Evolutionary conservation across 2,797 vertebrate species (phyloP).

Genomic region (Leptatherina wallacei): DNA sequence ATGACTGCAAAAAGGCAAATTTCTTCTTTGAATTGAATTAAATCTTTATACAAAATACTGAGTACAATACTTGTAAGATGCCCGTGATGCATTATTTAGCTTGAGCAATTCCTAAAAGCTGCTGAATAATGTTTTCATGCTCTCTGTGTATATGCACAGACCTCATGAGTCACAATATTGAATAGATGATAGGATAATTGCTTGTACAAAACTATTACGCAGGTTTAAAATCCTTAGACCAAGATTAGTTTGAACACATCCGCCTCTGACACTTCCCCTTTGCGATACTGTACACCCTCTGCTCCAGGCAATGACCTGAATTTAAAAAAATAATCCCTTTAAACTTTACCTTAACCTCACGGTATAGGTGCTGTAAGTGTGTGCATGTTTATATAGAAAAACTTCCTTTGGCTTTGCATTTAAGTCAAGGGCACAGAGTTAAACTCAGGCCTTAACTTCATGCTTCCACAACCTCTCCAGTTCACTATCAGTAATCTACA

Average conservation of each 20-base stretch:
- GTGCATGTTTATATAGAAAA: slow-evolving; percentile 21
- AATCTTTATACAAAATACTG: slow-evolving; percentile 4
- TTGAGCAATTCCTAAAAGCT: neutral
- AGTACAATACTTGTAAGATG: slow-evolving; percentile 4
- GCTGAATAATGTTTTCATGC: neutral
- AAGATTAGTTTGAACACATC: slow-evolving; percentile 40
- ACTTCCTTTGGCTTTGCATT: slow-evolving; percentile 50
- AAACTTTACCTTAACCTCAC: slow-evolving; percentile 40
- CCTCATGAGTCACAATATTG: neutral
- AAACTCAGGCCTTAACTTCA: slow-evolving; percentile 56
- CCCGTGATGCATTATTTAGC: neutral
- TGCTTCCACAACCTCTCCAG: slow-evolving; percentile 52
- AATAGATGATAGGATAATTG: slow-evolving; percentile 14
- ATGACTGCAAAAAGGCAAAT: slow-evolving; percentile 13
- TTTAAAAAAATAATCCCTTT: slow-evolving; percentile 30
- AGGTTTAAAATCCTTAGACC: slow-evolving; percentile 29
- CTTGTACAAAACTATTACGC: slow-evolving; percentile 21
- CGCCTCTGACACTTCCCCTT: slow-evolving; percentile 20
- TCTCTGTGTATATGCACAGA: neutral
- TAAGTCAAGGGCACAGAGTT: slow-evolving; percentile 62
- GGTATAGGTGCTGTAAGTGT: slow-evolving; percentile 17
- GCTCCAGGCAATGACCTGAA: slow-evolving; percentile 36
- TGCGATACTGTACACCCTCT: slow-evolving; percentile 14
- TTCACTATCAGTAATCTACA: slow-evolving; percentile 77
- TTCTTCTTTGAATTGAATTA: slow-evolving; percentile 29